Evolutionary conservation across 35 echinoderm and acorn worm species (phyloP).

Genomic region (Heliocidaris erythrogramma): DNA sequence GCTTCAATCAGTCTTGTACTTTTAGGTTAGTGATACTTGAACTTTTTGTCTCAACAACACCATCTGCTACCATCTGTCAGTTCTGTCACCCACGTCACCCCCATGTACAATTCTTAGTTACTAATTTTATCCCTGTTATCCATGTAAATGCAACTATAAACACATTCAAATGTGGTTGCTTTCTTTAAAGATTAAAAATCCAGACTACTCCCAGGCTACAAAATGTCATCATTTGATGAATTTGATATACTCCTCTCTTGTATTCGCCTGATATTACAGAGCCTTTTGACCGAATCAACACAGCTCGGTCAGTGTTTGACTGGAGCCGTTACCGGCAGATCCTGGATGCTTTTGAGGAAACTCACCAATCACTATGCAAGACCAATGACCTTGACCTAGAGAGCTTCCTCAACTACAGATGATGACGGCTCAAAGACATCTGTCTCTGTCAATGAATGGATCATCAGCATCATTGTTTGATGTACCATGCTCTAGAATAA

Average conservation of each 20-base stretch:
- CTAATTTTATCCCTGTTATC: neutral
- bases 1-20: too few species aligned
- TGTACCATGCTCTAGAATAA: neutral
- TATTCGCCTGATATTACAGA: slow-evolving; percentile 48
- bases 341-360: slow-evolving; percentile 43
- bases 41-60: too few species aligned
- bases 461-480: neutral
- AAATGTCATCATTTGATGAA: neutral
- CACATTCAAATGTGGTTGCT: slow-evolving; percentile 15
- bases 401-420: neutral
- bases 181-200: neutral
- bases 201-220: neutral
- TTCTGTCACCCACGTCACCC: too few species aligned
- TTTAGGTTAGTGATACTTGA: too few species aligned
- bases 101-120: too few species aligned
- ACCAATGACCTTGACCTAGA: neutral
- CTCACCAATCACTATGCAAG: slow-evolving; percentile 42
- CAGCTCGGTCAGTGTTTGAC: slow-evolving; percentile 65
- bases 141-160: slow-evolving; percentile 35
- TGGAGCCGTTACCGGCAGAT: slow-evolving; percentile 41
- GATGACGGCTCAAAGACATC: neutral
- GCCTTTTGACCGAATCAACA: slow-evolving; percentile 72
- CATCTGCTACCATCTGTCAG: too few species aligned
- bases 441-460: neutral
- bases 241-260: neutral